A percentile compares a stretch with the other conserved stretches of the same genome.
phyloP scores from a whole-genome alignment of 1,140 invertebrate species.

The Aphis craccivora region DNA sequence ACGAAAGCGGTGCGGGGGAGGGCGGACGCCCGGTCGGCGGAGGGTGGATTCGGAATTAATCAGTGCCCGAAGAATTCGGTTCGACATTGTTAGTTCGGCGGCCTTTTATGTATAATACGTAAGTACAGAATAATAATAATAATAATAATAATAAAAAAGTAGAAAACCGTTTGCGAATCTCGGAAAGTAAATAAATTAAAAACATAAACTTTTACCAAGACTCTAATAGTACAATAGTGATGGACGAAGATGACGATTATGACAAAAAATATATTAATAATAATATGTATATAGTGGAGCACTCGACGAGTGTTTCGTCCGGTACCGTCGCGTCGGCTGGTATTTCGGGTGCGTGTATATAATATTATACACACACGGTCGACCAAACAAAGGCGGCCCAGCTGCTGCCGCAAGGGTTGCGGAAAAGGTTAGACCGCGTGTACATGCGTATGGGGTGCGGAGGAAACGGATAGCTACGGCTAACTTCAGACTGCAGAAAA shows the following conservation, averaged over 20 bases:
- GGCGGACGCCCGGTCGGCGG: not conserved
- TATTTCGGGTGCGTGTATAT: not conserved
- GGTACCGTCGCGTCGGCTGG: not conserved
- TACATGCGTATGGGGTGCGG: not conserved
- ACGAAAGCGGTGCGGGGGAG: too few species aligned
- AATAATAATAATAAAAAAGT: not conserved
- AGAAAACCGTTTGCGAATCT: not conserved
- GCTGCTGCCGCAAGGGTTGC: conserved; percentile 32
- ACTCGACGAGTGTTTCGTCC: not conserved
- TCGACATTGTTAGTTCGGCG: conserved; percentile 47
- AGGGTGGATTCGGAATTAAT: conserved; percentile 48
- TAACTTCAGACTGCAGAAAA: not conserved
- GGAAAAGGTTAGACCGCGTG: conserved; percentile 42
- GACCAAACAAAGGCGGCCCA: conserved; percentile 41
- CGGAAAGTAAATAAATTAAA: not conserved
- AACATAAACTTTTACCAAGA: not conserved
- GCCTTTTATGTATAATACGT: conserved; percentile 5
- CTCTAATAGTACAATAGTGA: not conserved
- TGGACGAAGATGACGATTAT: not conserved
- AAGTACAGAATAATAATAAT: not conserved
- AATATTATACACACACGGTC: not conserved
- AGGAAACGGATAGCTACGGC: not conserved
- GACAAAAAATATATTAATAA: not conserved
- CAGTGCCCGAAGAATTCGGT: conserved; percentile 49
- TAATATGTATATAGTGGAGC: not conserved